Evolutionary conservation across 2,797 vertebrate species (phyloP).

Genomic region (Pyrocephalus nanus): DNA sequence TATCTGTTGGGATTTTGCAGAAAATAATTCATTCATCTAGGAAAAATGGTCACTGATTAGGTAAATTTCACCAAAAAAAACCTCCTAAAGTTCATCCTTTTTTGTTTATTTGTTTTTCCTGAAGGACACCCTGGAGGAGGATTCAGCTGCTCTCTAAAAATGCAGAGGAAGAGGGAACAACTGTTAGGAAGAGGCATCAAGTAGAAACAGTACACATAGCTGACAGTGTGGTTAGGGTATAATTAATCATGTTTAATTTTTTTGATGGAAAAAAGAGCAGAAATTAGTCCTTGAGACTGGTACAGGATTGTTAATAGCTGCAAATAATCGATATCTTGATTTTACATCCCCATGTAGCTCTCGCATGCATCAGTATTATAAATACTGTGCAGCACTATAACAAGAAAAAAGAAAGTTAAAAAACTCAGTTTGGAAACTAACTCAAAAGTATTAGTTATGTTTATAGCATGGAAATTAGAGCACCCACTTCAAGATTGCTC

Average conservation of each 20-base stretch:
- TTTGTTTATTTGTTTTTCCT: not conserved
- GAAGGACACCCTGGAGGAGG: not conserved
- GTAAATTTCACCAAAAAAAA: not conserved
- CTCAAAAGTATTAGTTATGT: not conserved
- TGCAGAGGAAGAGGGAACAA: not conserved
- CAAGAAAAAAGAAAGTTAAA: not conserved
- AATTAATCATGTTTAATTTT: not conserved
- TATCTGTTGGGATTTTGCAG: not conserved
- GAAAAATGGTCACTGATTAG: not conserved
- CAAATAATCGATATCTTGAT: not conserved
- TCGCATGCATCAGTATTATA: rapidly evolving
- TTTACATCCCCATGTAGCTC: not conserved
- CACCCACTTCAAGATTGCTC: not conserved
- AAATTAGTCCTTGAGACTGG: not conserved
- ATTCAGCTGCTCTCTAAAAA: not conserved
- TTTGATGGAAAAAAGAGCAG: not conserved
- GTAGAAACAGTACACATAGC: not conserved
- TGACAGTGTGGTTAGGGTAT: not conserved
- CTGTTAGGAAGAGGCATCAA: not conserved
- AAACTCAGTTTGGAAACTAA: not conserved
- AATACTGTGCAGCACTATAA: not conserved
- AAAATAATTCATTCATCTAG: not conserved
- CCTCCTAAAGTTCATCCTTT: not conserved
- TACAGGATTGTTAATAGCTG: not conserved
- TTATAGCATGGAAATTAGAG: not conserved